These are phyloP conservation scores for Tenebrio molitor DNA, from an alignment of 1,140 invertebrate species.

Conservation along the genomic window DNA sequence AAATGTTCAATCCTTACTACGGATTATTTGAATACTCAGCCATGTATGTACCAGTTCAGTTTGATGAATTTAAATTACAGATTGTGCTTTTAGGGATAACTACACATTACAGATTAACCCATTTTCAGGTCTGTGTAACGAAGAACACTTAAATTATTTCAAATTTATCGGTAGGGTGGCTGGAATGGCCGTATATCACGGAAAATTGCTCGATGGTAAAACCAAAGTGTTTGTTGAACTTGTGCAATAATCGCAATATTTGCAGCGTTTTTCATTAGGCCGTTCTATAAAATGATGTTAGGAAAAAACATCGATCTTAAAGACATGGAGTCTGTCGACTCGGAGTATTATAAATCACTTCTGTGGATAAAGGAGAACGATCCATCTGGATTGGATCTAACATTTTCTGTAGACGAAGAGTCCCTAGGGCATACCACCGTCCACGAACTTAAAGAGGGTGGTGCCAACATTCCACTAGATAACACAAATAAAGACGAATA, in stretches of 20 bases:
- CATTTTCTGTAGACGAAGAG: constrained; percentile 97
- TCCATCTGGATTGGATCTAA: constrained; percentile 93
- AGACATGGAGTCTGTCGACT: constrained; percentile 99
- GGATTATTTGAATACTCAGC: constrained; percentile 99
- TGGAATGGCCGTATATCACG: constrained; percentile 99
- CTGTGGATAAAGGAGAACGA: constrained; percentile 98
- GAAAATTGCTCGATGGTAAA: constrained; percentile 94
- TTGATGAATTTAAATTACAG: constrained; percentile 1
- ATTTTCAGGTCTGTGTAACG: constrained; percentile 95
- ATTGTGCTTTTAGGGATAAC: constrained; percentile 83
- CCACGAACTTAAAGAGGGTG: constrained; percentile 91
- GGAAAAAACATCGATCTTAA: constrained; percentile 93
- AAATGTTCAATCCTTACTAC: constrained; percentile 99
- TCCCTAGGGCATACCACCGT: constrained; percentile 95
- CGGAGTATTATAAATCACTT: constrained; percentile 98
- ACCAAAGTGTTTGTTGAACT: not conserved
- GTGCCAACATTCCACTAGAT: constrained; percentile 91
- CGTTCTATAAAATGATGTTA: constrained; percentile 99
- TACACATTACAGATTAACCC: constrained; percentile 99
- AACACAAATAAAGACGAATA: constrained; percentile 98
- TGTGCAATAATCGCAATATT: no score
- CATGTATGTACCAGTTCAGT: constrained; percentile 75
- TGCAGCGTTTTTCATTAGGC: constrained; percentile 97
- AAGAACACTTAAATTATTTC: constrained; percentile 98
- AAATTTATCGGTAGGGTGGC: constrained; percentile 98